Conservation (phyloP, 2,113 vertebrate genomes). For the Jaculus jaculus region DNA sequence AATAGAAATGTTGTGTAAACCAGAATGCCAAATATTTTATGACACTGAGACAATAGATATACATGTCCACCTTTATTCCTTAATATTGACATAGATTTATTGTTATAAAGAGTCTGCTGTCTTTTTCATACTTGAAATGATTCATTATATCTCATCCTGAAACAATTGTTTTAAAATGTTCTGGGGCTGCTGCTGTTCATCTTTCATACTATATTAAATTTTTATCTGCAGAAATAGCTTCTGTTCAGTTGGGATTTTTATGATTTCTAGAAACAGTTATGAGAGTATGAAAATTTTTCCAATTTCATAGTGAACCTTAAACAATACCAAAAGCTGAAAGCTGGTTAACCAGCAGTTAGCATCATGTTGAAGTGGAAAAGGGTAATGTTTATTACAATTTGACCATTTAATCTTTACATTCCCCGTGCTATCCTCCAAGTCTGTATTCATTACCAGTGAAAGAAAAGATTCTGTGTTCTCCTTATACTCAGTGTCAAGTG, state of each 20-base stretch:
- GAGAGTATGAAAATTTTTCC: slow-evolving; percentile 30
- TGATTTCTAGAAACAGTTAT: slow-evolving; percentile 56
- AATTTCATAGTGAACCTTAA: slow-evolving; percentile 22
- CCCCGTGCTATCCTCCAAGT: slow-evolving; percentile 10
- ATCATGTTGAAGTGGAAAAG: slow-evolving; percentile 42
- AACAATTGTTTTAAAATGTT: slow-evolving; percentile 67
- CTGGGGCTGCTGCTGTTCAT: slow-evolving; percentile 56
- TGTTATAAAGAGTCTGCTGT: slow-evolving; percentile 35
- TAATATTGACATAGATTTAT: slow-evolving; percentile 62
- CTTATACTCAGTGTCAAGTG: slow-evolving; percentile 51
- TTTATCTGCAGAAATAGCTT: slow-evolving; percentile 63
- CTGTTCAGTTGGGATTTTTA: slow-evolving; percentile 54
- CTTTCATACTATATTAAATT: slow-evolving; percentile 35
- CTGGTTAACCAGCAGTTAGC: slow-evolving; percentile 28
- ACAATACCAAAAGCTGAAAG: slow-evolving; percentile 39
- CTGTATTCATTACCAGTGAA: slow-evolving; percentile 31
- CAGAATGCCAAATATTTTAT: slow-evolving; percentile 63
- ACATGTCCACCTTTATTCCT: slow-evolving; percentile 50
- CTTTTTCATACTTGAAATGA: slow-evolving; percentile 50
- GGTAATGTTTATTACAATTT: slow-evolving; percentile 43
- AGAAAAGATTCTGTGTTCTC: slow-evolving; percentile 29
- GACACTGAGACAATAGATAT: neutral
- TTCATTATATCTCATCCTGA: slow-evolving; percentile 62
- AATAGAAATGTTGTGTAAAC: slow-evolving; percentile 59
- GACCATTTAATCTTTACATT: slow-evolving; percentile 56